Base-by-base conservation (phyloP, 2,113 vertebrate species). In the Laticauda laticaudata region DNA sequence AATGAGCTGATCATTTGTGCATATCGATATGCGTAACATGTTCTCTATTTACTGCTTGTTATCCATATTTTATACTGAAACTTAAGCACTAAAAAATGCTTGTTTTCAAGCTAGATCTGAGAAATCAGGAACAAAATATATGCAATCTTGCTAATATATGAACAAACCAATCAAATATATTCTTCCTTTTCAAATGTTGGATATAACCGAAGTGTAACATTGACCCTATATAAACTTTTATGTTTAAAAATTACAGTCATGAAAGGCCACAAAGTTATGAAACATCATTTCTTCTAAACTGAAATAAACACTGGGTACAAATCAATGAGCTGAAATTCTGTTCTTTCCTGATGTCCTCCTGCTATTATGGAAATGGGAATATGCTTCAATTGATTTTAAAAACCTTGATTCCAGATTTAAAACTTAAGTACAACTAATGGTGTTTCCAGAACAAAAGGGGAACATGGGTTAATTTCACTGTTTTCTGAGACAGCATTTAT, bases 361-460 rank as follows among this genome's bases (percentile, higher is more conserved):
- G 1, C 24, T 86, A 7, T 59, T 89, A 54, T 75, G 18, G 43
- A 45, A 9, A 24, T 34, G 0, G 1, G 10, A 92, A 51, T 93
- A 92, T 92, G 24, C 61, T 91, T 53, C 5, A 14, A n/a, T 18
- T 87, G 93, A 59, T 90, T 91, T 75, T 81, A 34, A 61, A 43
- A 48, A 59, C 57, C 89, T 69, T 56, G 64, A 53, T 90, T 89
- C 91, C 45, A 14, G 51, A 0, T 90, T 69, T 93, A 53, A 26
- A 93, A 94, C 20, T 9, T 59, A n/a, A 88, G 93, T 26, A 43
- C 61, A 75, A 88, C 51, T 69, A n/a, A 29, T 92, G 14, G 91
- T 57, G 54, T 93, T 94, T 90, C 89, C 54, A 81, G 88, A 93
- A n/a, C 53, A 86, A 86, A 56, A 54, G 18, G 43, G 34, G 69